Base-by-base conservation (phyloP, 2,797 vertebrate species). In the Stomatorhinus walkeri region DNA sequence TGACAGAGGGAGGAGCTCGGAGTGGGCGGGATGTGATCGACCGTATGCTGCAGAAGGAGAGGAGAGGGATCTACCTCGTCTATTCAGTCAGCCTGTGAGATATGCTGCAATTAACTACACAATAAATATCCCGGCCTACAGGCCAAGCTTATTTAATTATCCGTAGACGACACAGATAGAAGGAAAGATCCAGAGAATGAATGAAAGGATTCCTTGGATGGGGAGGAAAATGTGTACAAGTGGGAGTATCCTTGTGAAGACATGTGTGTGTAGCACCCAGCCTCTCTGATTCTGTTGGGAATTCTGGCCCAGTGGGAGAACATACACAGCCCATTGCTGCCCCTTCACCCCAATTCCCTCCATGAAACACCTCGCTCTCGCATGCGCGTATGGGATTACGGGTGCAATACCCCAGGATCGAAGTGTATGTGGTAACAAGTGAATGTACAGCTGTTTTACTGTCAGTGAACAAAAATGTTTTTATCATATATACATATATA, bases 391-490 rank as follows among this genome's bases (percentile, higher is more conserved):
- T 92, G 93, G 91, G 92, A 92, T 76, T 94, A 91, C 90, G 92
- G 79, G 92, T 87, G 85, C 49, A 87, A 90, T 90, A 61, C 28
- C 72, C 36, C 16, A 92, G 92, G 84, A 79, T 84, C 36, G 54
- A 88, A 52, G 90, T 93, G 93, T 93, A 92, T 93, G 92, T 90
- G 91, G 93, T 95, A 95, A 94, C 92, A 95, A 94, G 94, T 96
- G 96, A 96, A 96, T 96, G 95, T 96, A 95, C 93, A 95, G 92
- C 92, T 94, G 93, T 95, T 91, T 95, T 88, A 93, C 94, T 88
- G 93, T 94, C 93, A 93, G 94, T 95, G 95, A 93, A 95, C 92
- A 94, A 89, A 43, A 43, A 89, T 95, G 94, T 95, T 93, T 92
- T 93, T 93, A 95, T 87, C 89, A 88, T 92, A 91, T 43, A 79